Percentiles rank a stretch among this genome's conserved stretches.
These are phyloP conservation scores for Myopa tessellatipennis DNA, from an alignment of 2,888 invertebrate species.

Conservation along the genomic window DNA sequence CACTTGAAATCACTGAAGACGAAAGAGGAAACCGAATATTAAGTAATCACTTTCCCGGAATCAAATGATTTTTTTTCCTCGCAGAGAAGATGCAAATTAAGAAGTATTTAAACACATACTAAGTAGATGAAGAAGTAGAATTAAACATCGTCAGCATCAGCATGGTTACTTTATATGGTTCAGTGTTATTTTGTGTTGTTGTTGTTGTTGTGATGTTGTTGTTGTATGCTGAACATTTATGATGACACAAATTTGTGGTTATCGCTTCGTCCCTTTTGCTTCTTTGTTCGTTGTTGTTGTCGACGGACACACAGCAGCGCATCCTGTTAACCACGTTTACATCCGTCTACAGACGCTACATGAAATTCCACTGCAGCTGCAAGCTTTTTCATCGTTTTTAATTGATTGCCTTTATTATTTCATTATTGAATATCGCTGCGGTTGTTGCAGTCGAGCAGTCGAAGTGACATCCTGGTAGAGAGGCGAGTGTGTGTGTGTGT, in stretches of 20 bases:
- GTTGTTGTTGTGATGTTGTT: not conserved
- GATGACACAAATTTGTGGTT: slow-evolving; percentile 15
- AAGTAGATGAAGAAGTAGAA: too few species aligned
- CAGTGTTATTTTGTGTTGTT: not conserved
- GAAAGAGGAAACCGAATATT: too few species aligned
- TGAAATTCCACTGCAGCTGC: not conserved
- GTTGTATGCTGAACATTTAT: slow-evolving; percentile 7
- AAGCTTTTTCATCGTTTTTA: slow-evolving; percentile 36
- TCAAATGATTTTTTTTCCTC: too few species aligned
- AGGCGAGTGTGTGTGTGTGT: not conserved
- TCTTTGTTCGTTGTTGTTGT: not conserved
- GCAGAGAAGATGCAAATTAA: too few species aligned
- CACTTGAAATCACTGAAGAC: too few species aligned
- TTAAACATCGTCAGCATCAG: too few species aligned
- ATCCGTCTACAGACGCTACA: not conserved
- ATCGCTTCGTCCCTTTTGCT: not conserved
- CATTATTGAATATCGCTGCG: slow-evolving; percentile 42
- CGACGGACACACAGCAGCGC: not conserved
- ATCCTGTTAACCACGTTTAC: not conserved
- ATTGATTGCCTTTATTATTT: slow-evolving; percentile 46
- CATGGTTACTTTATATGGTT: too few species aligned
- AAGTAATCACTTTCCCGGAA: too few species aligned
- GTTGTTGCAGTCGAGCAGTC: slow-evolving; percentile 26
- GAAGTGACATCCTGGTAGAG: not conserved
- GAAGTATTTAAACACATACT: too few species aligned